These are phyloP conservation scores for Antechinus flavipes DNA, from an alignment of 2,113 vertebrate species.

Conservation along the genomic window DNA sequence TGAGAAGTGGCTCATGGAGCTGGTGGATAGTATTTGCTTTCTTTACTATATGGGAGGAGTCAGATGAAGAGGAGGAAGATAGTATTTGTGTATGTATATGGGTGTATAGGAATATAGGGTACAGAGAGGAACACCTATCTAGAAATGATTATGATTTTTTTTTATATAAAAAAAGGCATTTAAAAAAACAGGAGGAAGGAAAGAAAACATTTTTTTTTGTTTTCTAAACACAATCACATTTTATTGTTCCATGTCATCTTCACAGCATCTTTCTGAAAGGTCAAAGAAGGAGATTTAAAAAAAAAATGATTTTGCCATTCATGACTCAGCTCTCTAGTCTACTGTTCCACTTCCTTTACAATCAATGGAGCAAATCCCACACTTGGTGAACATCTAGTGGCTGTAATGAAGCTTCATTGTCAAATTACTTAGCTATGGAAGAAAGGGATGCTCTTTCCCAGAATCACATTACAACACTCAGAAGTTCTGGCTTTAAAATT, in stretches of 20 bases:
- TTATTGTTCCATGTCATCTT: neutral
- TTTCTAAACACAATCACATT: neutral
- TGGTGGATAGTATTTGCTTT: neutral
- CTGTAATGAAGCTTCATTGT: constrained; percentile 8
- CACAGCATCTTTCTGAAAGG: neutral
- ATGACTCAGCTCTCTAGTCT: neutral
- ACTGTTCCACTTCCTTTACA: neutral
- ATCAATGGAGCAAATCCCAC: neutral
- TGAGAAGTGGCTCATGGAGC: neutral
- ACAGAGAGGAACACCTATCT: neutral
- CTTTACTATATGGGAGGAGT: neutral
- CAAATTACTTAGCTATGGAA: neutral
- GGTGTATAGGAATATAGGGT: too few species aligned
- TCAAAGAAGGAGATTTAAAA: neutral
- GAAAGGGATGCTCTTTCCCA: neutral
- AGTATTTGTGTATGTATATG: too few species aligned
- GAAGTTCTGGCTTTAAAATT: neutral
- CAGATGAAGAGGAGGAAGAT: too few species aligned
- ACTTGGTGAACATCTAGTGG: neutral
- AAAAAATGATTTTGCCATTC: constrained; percentile 23
- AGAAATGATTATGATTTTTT: neutral
- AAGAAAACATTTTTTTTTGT: neutral
- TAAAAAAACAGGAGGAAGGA: neutral
- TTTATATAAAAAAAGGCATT: neutral
- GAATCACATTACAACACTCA: neutral